phyloP scores from a whole-genome alignment of 1,140 invertebrate genomes.

The Tyrophagus putrescentiae region DNA sequence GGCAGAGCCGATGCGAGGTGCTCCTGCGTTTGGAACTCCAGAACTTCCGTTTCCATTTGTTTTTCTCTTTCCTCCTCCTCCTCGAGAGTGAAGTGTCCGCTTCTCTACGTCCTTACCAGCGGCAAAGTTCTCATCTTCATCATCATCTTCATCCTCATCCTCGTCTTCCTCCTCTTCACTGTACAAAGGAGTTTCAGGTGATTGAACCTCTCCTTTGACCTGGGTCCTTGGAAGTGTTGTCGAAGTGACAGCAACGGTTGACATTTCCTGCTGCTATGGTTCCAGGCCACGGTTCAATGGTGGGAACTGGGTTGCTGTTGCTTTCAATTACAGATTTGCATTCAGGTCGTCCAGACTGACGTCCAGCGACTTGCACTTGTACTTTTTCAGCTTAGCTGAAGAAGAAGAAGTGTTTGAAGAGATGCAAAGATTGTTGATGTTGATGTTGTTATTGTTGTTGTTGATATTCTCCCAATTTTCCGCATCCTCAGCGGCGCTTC shows the following conservation, averaged over 20 bases:
- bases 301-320: not conserved
- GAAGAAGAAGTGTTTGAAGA: not conserved
- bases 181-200: too few species aligned
- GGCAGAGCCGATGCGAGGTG: too few species aligned
- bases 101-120: not conserved
- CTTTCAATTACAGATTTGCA: not conserved
- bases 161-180: not conserved
- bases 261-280: too few species aligned
- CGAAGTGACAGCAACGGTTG: too few species aligned
- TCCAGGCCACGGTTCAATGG: too few species aligned
- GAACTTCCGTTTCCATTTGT: not conserved
- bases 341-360: slow-evolving; percentile 4
- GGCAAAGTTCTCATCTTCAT: not conserved
- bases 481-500: not conserved
- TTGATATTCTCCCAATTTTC: not conserved
- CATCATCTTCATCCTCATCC: not conserved
- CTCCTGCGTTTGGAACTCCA: not conserved
- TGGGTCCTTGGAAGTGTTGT: too few species aligned
- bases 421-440: not conserved
- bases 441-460: slow-evolving; percentile 8
- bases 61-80: not conserved
- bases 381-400: slow-evolving; percentile 10
- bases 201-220: too few species aligned
- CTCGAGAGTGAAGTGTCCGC: not conserved
- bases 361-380: slow-evolving; percentile 3